Evolutionary conservation across 2,888 invertebrate species (phyloP), one percentile per base, ranked within the genome.

Genomic region (Drosophila yooni): DNA sequence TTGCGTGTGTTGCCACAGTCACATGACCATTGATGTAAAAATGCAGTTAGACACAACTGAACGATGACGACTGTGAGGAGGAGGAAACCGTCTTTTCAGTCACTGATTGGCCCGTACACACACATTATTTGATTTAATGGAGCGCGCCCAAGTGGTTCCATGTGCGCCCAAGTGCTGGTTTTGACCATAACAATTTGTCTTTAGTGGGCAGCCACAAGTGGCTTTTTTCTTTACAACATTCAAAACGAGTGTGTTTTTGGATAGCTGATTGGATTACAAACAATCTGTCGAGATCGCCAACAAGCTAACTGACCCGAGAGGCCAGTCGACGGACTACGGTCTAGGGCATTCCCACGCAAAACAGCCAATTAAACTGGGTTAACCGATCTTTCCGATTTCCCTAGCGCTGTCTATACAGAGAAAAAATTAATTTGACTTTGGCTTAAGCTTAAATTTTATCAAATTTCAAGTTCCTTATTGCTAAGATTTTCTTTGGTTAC

Each of bases 11-110:
- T 76, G 59, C 46, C 70, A 33, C 50, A 43, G 56, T 38, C 77
- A 76, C 80, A 79, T 88, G 76, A 66, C 85, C 89, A 82, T 80
- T 89, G 88, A 89, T 89, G 89, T 88, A 85, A 84, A 89, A 84
- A 80, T 89, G 82, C 89, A 84, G 85, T 85, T 85, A 85, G 82
- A 56, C 72, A 61, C 70, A 79, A 59, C 61, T 65, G 61, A 48
- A 74, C 58, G 54, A 54, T 73, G 50, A 71, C 52, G 27, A 40
- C 46, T 29, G 43, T 13, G 15, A 46, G 59, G 5, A 59, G 43
- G 43, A 51, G 65, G 38, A 51, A 25, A 15, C 27, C 0, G 8
- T 31, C 52, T 77, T 74, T 81, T 87, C 81, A 76, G 78, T 72
- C 81, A 68, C 50, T 71, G 77, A 70, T 86, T 63, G 74, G 56